Base-by-base conservation (phyloP, 1,140 invertebrate species). In the Holcopasites calliopsidis region DNA sequence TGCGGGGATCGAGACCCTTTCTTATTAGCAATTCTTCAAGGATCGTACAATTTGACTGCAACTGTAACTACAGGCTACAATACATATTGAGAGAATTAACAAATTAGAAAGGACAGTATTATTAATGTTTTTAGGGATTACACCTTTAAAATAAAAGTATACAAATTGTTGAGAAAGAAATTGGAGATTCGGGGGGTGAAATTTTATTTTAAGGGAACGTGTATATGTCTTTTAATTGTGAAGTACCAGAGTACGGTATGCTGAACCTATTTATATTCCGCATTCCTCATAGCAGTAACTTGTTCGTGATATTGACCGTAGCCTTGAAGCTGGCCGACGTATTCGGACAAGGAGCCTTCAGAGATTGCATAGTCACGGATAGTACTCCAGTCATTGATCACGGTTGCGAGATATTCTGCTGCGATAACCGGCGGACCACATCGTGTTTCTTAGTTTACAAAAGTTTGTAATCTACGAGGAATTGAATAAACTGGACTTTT, bases 201-300 rank as follows among this genome's bases (percentile, higher is more conserved):
- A n/a, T n/a, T n/a, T n/a, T n/a, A n/a, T n/a, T n/a, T n/a, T 35
- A 0, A 11, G 35, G 7, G 16, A 10, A 4, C 26, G 33, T 54
- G 28, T 21, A 18, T 42, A 28, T 44, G 3, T 5, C n/a, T 28
- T 50, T 50, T 21, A 50, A 50, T 50, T 47, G 60, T 23, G 31
- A 0, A 10, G n/a, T 1, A 6, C n/a, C 21, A 38, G 33, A 60
- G 33, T 62, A 38, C 47, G 31, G 31, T 21, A 65, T 33, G 11
- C 28, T 23, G 44, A 35, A 33, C n/a, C 50, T 66, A 74, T 74
- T 65, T 74, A 66, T 74, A 66, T 74, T 74, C 71, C 62, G 71
- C 71, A 55, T 74, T 66, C 71, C 71, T 21, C 13, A 0, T 65
- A 40, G 26, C 62, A 55, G 28, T 57, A 74, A 44, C 50, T 74